phyloP scores from a whole-genome alignment of 2,113 vertebrate species.

The Dicrurus megarhynchus region DNA sequence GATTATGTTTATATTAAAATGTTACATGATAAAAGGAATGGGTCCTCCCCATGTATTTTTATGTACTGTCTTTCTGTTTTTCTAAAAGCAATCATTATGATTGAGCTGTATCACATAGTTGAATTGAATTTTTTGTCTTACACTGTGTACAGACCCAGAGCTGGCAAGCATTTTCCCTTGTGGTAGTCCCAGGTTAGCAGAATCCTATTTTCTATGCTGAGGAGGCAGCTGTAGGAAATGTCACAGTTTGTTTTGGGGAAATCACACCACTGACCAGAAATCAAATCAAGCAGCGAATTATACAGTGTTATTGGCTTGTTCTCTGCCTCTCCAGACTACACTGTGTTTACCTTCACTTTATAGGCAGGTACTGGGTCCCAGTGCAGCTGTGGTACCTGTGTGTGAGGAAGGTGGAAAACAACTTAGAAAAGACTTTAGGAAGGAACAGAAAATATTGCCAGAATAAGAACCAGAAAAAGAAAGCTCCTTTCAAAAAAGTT shows the following conservation, averaged over 20 bases:
- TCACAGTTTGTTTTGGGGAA: slow-evolving; percentile 19
- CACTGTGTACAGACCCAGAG: neutral
- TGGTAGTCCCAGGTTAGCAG: neutral
- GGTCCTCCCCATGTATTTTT: neutral
- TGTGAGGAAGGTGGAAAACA: neutral
- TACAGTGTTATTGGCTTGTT: neutral
- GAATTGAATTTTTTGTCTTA: neutral
- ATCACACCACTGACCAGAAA: slow-evolving; percentile 15
- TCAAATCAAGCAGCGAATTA: slow-evolving; percentile 24
- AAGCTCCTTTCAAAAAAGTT: neutral
- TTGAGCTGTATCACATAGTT: neutral
- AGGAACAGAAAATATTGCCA: neutral
- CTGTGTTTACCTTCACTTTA: neutral
- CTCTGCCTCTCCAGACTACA: neutral
- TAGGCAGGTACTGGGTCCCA: neutral
- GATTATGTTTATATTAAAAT: neutral
- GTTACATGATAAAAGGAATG: neutral
- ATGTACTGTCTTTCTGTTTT: neutral
- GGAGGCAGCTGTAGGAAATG: slow-evolving; percentile 19
- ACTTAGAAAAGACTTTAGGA: neutral
- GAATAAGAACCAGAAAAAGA: neutral
- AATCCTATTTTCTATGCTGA: neutral
- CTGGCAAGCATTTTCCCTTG: neutral
- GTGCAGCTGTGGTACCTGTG: neutral
- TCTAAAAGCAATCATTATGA: neutral